Evolutionary conservation across 35 echinoderm and acorn worm genomes (phyloP).

Genomic region (Holothuria glaberrima): DNA sequence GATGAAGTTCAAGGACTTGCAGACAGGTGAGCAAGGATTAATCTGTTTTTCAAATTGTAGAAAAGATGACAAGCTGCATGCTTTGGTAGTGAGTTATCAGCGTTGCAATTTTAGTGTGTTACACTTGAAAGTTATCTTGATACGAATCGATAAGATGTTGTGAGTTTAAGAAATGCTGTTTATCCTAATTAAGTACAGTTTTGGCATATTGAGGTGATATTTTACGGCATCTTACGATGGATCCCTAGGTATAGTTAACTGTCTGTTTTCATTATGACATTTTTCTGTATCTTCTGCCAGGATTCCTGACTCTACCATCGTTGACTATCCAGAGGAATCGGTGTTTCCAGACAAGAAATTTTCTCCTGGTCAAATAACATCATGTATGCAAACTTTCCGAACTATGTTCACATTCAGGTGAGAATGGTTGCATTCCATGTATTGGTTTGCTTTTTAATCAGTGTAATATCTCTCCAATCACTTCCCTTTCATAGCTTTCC

Average conservation of each 20-base stretch:
- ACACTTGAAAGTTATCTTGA: too few species aligned
- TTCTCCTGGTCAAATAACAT: conserved; percentile 12
- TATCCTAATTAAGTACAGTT: too few species aligned
- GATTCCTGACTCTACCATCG: conserved; percentile 14
- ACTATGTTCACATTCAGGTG: conserved; percentile 39
- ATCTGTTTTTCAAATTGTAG: background rate
- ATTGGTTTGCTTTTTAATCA: background rate
- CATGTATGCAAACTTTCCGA: background rate
- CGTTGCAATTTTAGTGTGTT: too few species aligned
- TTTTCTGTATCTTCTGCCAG: background rate
- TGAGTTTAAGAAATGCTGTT: too few species aligned
- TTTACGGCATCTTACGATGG: too few species aligned
- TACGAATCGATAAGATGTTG: too few species aligned
- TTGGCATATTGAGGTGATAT: too few species aligned
- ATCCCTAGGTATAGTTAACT: too few species aligned
- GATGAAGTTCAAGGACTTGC: conserved; percentile 50
- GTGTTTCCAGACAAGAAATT: conserved; percentile 28
- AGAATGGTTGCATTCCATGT: background rate
- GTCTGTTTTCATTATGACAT: too few species aligned
- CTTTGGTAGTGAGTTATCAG: too few species aligned
- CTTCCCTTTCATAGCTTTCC: too few species aligned
- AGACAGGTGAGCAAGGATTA: conserved; percentile 51
- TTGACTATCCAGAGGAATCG: conserved; percentile 13
- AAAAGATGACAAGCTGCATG: too few species aligned
- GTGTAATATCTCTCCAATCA: background rate